Percentiles rank a stretch among this genome's conserved stretches.
Conservation (phyloP, 1,140 invertebrate genomes). For the Musca vetustissima region DNA sequence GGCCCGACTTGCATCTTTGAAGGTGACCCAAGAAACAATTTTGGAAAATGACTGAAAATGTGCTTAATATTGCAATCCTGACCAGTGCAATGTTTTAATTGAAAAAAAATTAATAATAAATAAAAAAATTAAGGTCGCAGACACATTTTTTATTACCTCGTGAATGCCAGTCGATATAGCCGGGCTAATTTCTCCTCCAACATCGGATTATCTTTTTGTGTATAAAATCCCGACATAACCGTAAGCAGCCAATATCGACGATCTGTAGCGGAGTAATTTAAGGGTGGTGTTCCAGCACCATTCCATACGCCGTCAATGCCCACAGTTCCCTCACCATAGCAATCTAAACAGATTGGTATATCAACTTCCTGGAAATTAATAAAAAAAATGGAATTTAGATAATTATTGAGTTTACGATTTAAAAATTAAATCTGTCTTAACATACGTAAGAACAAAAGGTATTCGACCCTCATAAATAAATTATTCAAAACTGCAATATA, state of each 20-base stretch:
- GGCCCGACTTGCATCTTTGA: too few relatives aligned
- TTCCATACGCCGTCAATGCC: constrained; percentile 38
- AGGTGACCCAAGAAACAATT: too few relatives aligned
- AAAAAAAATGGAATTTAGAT: neutral
- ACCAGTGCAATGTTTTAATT: too few relatives aligned
- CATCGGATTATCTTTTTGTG: constrained; percentile 52
- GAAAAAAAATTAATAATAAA: too few relatives aligned
- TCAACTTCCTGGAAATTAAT: constrained; percentile 48
- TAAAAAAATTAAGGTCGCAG: too few relatives aligned
- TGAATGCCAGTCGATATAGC: constrained; percentile 66
- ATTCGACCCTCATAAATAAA: too few relatives aligned
- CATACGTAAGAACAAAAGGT: too few relatives aligned
- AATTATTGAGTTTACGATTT: too few relatives aligned
- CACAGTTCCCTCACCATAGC: constrained; percentile 42
- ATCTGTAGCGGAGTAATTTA: constrained; percentile 57
- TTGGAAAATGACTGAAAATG: too few relatives aligned
- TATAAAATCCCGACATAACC: constrained; percentile 63
- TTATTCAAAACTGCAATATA: too few relatives aligned
- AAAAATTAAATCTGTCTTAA: too few relatives aligned
- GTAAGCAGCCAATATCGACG: constrained; percentile 78
- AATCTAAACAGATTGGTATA: constrained; percentile 53
- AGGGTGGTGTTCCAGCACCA: constrained; percentile 36
- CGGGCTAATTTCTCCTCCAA: constrained; percentile 64
- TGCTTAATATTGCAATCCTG: too few relatives aligned
- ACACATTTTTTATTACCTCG: constrained; percentile 63